Conservation (phyloP, 2,113 vertebrate genomes). For the Neogale vison region DNA sequence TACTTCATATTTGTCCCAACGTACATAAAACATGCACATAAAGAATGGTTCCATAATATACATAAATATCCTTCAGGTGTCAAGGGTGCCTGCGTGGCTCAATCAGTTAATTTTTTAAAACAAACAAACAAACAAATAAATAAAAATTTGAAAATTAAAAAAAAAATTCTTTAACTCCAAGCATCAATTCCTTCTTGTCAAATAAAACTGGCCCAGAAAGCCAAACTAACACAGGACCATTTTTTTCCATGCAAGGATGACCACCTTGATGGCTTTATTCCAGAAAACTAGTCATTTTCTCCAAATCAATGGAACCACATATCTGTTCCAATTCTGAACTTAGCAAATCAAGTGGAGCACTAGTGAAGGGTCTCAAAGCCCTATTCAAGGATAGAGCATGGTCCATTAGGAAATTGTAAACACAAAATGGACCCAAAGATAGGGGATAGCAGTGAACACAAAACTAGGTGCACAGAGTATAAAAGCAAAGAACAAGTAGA, state of each 20-base stretch:
- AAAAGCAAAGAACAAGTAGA: background rate
- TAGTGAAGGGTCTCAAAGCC: background rate
- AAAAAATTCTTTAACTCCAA: background rate
- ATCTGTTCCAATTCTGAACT: background rate
- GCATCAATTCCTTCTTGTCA: background rate
- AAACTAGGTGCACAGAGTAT: background rate
- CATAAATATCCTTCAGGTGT: background rate
- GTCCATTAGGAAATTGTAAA: background rate
- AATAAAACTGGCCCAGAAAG: background rate
- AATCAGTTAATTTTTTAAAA: background rate
- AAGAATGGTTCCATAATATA: background rate
- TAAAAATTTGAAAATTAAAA: background rate
- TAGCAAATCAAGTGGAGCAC: background rate
- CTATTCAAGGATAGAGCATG: background rate
- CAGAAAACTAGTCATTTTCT: background rate
- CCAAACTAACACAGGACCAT: background rate
- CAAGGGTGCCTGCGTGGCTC: background rate
- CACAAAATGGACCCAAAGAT: background rate
- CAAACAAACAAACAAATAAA: background rate
- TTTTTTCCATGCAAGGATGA: background rate
- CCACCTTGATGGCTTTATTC: background rate
- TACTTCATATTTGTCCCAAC: background rate
- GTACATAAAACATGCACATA: background rate
- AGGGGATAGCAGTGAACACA: background rate
- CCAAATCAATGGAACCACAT: background rate